Conservation (phyloP, 2,113 vertebrate genomes). For the Recurvirostra avosetta region DNA sequence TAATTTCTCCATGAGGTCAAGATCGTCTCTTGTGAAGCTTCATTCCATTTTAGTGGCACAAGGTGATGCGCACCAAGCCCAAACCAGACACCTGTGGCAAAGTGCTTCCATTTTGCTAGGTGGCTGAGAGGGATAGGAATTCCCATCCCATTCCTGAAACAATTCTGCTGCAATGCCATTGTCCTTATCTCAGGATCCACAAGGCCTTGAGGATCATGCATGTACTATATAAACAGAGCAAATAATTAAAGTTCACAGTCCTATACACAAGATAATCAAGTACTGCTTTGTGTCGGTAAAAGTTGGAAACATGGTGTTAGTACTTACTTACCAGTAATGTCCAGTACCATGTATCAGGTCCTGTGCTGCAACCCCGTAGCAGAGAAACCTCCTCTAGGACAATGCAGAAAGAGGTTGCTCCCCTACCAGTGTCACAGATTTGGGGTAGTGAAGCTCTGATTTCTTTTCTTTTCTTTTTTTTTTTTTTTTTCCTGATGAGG, state of each 20-base stretch:
- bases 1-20: neutral
- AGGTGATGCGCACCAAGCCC: neutral
- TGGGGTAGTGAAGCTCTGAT: neutral
- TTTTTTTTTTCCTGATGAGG: neutral
- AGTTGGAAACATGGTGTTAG: neutral
- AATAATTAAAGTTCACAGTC: neutral
- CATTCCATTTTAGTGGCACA: neutral
- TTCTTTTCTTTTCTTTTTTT: neutral
- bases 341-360: neutral
- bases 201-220: neutral
- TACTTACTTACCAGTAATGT: neutral
- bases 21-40: neutral
- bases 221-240: neutral
- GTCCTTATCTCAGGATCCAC: neutral
- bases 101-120: neutral
- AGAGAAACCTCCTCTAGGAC: neutral
- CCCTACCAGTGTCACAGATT: neutral
- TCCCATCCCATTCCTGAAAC: neutral
- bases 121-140: neutral
- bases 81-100: neutral
- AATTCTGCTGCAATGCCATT: neutral
- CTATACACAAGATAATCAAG: neutral
- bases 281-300: neutral
- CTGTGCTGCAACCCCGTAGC: accelerated
- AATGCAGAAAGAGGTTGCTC: neutral